These are phyloP conservation scores for Petrocephalus schoutedeni DNA, from an alignment of 2,797 vertebrate genomes.

Conservation along the genomic window DNA sequence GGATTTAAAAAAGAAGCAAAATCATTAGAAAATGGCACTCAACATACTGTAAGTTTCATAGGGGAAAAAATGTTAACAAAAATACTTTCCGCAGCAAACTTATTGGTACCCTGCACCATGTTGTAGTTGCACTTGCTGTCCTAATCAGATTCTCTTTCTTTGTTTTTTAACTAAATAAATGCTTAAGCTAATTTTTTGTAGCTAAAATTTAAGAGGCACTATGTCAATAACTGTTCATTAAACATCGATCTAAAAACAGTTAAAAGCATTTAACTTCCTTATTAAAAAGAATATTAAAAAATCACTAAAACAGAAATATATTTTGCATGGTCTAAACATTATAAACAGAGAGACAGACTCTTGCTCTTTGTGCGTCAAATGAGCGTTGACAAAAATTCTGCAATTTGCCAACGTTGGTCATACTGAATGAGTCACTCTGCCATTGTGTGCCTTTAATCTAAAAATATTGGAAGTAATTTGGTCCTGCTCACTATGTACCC, in stretches of 20 bases:
- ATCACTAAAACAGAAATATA: neutral
- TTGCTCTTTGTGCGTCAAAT: neutral
- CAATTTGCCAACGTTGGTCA: neutral
- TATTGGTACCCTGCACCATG: neutral
- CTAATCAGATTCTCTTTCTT: neutral
- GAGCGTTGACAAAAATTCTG: neutral
- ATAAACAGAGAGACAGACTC: neutral
- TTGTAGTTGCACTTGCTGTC: neutral
- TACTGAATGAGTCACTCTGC: neutral
- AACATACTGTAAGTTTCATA: neutral
- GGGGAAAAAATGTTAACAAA: neutral
- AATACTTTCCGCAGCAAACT: neutral
- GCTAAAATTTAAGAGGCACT: neutral
- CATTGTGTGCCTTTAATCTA: constrained; percentile 23
- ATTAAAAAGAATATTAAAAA: neutral
- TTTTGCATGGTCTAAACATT: neutral
- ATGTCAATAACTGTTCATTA: neutral
- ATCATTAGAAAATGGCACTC: neutral
- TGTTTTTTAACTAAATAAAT: neutral
- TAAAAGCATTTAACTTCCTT: neutral
- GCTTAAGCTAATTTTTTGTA: neutral
- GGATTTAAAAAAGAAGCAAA: neutral
- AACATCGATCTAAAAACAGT: neutral
- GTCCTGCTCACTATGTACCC: constrained; percentile 5
- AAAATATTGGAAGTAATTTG: constrained; percentile 16